Percentiles rank a stretch among this genome's conserved stretches.
phyloP scores from a whole-genome alignment of 2,888 invertebrate genomes.

The Meiosimyza platycephala region DNA sequence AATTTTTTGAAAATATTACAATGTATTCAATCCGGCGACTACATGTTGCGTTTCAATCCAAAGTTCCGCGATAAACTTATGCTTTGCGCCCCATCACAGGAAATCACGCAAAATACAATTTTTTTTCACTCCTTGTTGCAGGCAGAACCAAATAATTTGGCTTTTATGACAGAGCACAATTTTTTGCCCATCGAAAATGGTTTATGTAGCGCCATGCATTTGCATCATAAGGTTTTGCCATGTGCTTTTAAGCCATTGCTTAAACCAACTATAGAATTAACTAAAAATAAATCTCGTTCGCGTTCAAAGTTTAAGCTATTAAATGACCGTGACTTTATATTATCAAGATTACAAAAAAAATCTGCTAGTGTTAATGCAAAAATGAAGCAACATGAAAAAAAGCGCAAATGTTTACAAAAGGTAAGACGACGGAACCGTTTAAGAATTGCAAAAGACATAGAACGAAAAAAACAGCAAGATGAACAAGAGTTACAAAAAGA shows the following conservation, averaged over 20 bases:
- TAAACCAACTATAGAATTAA: background rate
- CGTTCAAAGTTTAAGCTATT: background rate
- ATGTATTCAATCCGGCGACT: constrained; percentile 51
- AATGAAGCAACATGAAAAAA: background rate
- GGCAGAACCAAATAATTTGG: constrained; percentile 47
- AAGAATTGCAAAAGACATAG: background rate
- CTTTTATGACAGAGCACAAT: constrained; percentile 52
- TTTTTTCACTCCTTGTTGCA: constrained; percentile 49
- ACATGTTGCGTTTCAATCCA: constrained; percentile 54
- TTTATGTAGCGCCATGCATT: constrained; percentile 55
- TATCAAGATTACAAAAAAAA: constrained; percentile 9
- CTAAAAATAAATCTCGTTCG: constrained; percentile 14
- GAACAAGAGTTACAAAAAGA: constrained; percentile 24
- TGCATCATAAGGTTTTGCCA: constrained; percentile 52
- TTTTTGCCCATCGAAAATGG: constrained; percentile 53
- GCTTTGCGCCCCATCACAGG: constrained; percentile 51
- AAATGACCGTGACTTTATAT: constrained; percentile 24
- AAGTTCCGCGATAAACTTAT: constrained; percentile 56
- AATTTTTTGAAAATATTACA: constrained; percentile 55
- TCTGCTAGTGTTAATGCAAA: background rate
- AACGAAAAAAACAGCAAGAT: constrained; percentile 8
- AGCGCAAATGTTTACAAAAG: background rate
- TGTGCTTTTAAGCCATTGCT: constrained; percentile 50
- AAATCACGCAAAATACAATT: constrained; percentile 49
- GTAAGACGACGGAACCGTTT: background rate